Conservation (phyloP, 2,113 vertebrate species). For the Rhodinocichla rosea region DNA sequence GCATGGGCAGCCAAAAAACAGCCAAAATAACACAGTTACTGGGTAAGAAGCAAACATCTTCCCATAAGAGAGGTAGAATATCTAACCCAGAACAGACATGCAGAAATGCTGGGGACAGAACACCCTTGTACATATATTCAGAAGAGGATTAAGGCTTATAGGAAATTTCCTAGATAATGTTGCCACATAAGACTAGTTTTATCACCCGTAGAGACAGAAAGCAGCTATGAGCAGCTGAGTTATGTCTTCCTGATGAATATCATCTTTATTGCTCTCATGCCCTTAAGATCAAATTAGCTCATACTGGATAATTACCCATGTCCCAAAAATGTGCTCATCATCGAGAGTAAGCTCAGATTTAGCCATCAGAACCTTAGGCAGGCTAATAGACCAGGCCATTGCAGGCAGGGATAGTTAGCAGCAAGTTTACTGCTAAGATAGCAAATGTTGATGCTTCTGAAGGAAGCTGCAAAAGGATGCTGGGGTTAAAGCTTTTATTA, state of each 20-base stretch:
- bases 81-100: not conserved
- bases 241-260: not conserved
- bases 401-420: not conserved
- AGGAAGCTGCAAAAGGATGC: not conserved
- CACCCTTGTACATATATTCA: not conserved
- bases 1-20: not conserved
- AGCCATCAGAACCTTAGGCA: not conserved
- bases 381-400: not conserved
- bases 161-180: not conserved
- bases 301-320: not conserved
- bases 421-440: not conserved
- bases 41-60: not conserved
- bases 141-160: not conserved
- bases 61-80: not conserved
- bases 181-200: not conserved
- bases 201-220: not conserved
- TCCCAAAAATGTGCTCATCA: not conserved
- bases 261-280: not conserved
- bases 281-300: constrained; percentile 7
- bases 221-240: not conserved
- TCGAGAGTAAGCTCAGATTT: not conserved
- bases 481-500: not conserved
- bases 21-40: not conserved
- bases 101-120: not conserved
- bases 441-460: not conserved